phyloP scores from a whole-genome alignment of 2,113 vertebrate species.

The Dicrurus megarhynchus region DNA sequence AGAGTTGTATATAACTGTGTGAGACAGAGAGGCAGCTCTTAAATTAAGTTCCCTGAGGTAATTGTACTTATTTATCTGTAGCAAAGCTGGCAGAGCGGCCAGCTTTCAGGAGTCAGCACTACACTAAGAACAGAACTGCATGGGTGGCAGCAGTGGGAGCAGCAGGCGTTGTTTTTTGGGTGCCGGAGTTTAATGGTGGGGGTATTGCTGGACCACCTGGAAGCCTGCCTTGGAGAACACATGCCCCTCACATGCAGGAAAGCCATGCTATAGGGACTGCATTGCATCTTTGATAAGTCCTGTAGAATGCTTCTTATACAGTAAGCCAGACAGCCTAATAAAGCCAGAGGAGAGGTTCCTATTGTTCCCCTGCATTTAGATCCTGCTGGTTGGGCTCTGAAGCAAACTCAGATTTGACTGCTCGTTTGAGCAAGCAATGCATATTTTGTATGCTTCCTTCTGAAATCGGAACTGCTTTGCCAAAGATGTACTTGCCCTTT shows the following conservation, averaged over 20 bases:
- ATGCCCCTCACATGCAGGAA: neutral
- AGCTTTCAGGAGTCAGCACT: neutral
- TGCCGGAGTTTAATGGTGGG: neutral
- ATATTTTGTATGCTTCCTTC: neutral
- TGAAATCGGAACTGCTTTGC: neutral
- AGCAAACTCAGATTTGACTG: neutral
- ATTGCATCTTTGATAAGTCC: neutral
- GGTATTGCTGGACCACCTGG: neutral
- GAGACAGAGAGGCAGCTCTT: neutral
- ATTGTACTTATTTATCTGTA: slow-evolving; percentile 14
- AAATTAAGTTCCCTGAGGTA: slow-evolving; percentile 29
- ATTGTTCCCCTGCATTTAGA: rapidly evolving
- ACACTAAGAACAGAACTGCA: neutral
- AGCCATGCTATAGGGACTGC: neutral
- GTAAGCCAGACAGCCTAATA: neutral
- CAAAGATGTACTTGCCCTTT: neutral
- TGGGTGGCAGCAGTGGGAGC: neutral
- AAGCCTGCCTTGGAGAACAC: neutral
- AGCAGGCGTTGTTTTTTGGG: neutral
- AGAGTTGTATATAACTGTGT: neutral
- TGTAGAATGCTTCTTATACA: neutral
- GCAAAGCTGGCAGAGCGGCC: neutral
- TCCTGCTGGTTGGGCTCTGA: neutral
- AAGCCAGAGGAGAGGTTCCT: neutral
- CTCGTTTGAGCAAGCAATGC: neutral